These are phyloP conservation scores for Melanotaenia parkinsoni DNA, from an alignment of 2,797 vertebrate genomes.

Conservation along the genomic window DNA sequence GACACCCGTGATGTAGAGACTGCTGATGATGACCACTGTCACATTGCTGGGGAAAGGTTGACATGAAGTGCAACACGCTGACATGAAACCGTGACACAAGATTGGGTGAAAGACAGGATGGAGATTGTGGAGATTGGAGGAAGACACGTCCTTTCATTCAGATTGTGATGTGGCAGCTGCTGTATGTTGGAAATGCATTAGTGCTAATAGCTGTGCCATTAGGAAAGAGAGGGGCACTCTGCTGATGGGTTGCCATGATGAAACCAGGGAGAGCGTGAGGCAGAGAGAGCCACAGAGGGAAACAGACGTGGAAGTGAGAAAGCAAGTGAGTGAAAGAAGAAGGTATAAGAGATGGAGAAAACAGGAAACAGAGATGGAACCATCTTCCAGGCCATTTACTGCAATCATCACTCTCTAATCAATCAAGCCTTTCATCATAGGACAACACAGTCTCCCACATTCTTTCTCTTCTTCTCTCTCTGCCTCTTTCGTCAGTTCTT, in stretches of 20 bases:
- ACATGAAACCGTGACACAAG: constrained; percentile 36
- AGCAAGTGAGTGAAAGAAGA: constrained; percentile 74
- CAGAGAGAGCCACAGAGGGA: constrained; percentile 16
- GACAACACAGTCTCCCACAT: constrained; percentile 73
- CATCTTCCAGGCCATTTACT: constrained; percentile 88
- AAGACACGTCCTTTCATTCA: constrained; percentile 84
- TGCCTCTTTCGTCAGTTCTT: constrained; percentile 54
- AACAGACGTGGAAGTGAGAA: constrained; percentile 70
- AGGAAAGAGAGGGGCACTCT: constrained; percentile 84
- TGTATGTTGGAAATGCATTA: constrained; percentile 92
- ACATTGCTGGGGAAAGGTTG: constrained; percentile 32
- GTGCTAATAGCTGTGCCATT: constrained; percentile 92
- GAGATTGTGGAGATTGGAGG: constrained; percentile 71
- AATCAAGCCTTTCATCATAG: constrained; percentile 89
- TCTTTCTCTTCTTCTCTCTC: constrained; percentile 52
- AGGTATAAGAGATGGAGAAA: constrained; percentile 80
- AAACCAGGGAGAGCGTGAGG: constrained; percentile 49
- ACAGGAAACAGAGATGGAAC: constrained; percentile 79
- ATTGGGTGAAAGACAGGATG: constrained; percentile 57
- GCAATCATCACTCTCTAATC: constrained; percentile 88
- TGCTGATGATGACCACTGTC: constrained; percentile 35
- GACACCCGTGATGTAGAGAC: not conserved
- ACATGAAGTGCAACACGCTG: constrained; percentile 40
- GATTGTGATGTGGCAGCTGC: constrained; percentile 88
- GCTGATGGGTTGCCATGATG: constrained; percentile 89